These are phyloP conservation scores for Sesamia inferens DNA, from an alignment of 2,888 invertebrate genomes.

Conservation along the genomic window DNA sequence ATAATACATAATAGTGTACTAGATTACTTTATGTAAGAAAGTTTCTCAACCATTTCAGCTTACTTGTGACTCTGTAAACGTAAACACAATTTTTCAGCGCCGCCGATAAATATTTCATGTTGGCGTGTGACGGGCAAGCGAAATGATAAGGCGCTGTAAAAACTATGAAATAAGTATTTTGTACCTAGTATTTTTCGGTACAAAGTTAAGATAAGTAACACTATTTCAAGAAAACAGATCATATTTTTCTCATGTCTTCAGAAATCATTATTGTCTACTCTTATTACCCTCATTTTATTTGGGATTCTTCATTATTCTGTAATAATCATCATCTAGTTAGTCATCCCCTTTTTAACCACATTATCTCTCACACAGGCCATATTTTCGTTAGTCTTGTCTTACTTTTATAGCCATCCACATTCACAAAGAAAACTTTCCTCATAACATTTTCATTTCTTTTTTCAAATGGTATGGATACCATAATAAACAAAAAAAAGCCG, in stretches of 20 bases:
- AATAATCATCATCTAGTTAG: neutral
- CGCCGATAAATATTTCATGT: constrained; percentile 56
- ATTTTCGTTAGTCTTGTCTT: neutral
- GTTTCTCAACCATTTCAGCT: constrained; percentile 27
- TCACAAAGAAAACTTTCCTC: neutral
- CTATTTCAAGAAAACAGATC: neutral
- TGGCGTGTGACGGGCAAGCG: constrained; percentile 37
- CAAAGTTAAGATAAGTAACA: neutral
- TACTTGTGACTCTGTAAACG: constrained; percentile 47
- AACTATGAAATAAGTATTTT: constrained; percentile 27
- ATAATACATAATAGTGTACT: constrained; percentile 33
- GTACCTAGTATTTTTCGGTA: constrained; percentile 19
- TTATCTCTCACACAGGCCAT: neutral
- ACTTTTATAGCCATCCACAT: neutral
- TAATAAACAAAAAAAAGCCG: neutral
- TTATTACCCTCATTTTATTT: too few species aligned
- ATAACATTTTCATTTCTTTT: neutral
- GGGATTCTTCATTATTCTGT: neutral
- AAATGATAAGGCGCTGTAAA: constrained; percentile 44
- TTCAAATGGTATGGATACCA: neutral
- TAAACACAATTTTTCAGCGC: constrained; percentile 55
- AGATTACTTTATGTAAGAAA: constrained; percentile 38
- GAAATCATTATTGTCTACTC: neutral
- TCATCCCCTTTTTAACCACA: neutral
- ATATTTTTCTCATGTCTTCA: neutral